phyloP scores from a whole-genome alignment of 2,797 vertebrate species.

The Lutra lutra region DNA sequence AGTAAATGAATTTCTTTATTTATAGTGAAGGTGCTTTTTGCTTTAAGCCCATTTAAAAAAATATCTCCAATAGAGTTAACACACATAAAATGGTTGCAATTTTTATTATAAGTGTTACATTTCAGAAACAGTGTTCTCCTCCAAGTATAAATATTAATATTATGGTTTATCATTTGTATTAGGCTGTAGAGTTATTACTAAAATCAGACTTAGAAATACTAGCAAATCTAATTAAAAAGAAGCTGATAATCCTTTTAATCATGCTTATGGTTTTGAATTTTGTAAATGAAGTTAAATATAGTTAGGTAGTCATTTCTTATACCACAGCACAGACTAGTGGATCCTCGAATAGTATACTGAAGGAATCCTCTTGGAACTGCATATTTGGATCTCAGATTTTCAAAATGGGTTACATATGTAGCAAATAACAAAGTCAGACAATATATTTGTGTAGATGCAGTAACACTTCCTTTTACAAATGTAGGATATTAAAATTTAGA shows the following conservation, averaged over 20 bases:
- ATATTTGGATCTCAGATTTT: neutral
- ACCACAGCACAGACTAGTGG: slow-evolving; percentile 95
- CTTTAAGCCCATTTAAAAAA: slow-evolving; percentile 70
- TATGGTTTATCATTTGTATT: slow-evolving; percentile 71
- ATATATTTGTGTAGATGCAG: neutral
- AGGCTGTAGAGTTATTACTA: slow-evolving; percentile 72
- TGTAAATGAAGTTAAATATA: slow-evolving; percentile 20
- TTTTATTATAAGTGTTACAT: slow-evolving; percentile 69
- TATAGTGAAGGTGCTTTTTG: slow-evolving; percentile 72
- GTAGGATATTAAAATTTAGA: neutral
- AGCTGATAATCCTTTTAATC: slow-evolving; percentile 76
- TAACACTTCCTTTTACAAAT: neutral
- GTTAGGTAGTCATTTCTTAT: slow-evolving; percentile 82
- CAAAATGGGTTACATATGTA: neutral
- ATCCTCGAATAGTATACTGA: slow-evolving; percentile 54
- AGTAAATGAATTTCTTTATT: slow-evolving; percentile 78
- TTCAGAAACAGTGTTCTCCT: slow-evolving; percentile 77
- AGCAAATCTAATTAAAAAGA: slow-evolving; percentile 78
- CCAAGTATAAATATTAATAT: slow-evolving; percentile 78
- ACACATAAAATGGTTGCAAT: slow-evolving; percentile 74
- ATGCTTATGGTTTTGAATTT: slow-evolving; percentile 58
- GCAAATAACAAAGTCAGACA: neutral
- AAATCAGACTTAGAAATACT: slow-evolving; percentile 76
- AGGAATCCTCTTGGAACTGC: slow-evolving; percentile 42
- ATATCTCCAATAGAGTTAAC: slow-evolving; percentile 58